Base-by-base conservation (phyloP, 1,140 invertebrate genomes). In the Zaprionus tsacasi region DNA sequence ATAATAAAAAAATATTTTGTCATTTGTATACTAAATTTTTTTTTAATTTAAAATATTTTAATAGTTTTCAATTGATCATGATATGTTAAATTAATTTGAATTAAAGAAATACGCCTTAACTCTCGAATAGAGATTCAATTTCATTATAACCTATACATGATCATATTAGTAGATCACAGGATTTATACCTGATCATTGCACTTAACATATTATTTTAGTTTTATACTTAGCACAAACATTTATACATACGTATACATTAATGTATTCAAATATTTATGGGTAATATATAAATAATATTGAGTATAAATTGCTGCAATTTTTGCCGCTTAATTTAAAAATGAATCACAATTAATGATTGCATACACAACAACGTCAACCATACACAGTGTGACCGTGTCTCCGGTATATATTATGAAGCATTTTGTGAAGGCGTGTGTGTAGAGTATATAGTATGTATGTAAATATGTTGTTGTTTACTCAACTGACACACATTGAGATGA, bases 191-290 rank as follows among this genome's bases (percentile, higher is more conserved):
- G 6, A 30, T 1, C 3, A 5, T 30, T 3, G 64, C 75, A 83
- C 82, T 87, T 87, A 86, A 72, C 38, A 66, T 48, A 74, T 55
- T 27, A 15, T 54, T 27, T 43, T 38, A 68, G 6, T 30, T 30
- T 21, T 61, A 77, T 88, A 87, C 79, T 82, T 88, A 87, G 71
- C 78, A 79, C 78, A 82, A 81, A 81, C 66, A 72, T 83, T 73
- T 58, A 35, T 35, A 35, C 10, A 35, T 35, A 45, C 8, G 3
- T 8, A 82, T 65, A 55, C 27, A 55, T 55, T 15, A 81, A 76
- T 21, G 21, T 40, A 76, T 82, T 30, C 6, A 30, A 30, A 72
- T 60, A 81, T 48, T 60, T 25, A 67, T 57, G 56, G 12, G 10
- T 68, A 27, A 25, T 50, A 72, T 76, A 43, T 54, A 76, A 77